phyloP scores from a whole-genome alignment of 2,888 invertebrate species.

The Lampropteryx suffumata region DNA sequence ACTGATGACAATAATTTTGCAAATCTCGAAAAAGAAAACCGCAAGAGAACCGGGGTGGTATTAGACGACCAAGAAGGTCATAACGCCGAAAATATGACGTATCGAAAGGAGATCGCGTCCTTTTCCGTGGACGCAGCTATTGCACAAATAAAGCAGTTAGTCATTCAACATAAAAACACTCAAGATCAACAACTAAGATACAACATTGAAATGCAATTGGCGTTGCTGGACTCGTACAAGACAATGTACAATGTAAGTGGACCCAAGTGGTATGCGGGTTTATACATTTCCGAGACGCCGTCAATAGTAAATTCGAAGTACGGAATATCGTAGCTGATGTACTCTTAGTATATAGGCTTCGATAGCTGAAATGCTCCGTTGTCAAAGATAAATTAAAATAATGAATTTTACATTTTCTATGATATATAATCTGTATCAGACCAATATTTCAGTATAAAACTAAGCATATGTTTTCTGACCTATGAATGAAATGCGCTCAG shows the following conservation, averaged over 20 bases:
- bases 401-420: too few relatives aligned
- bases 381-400: too few relatives aligned
- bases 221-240: slow-evolving; percentile 40
- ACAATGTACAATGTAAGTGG: slow-evolving; percentile 52
- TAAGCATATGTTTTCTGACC: too few relatives aligned
- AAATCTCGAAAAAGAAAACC: slow-evolving; percentile 37
- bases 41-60: slow-evolving; percentile 42
- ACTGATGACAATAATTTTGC: slow-evolving; percentile 23
- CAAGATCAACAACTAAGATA: slow-evolving; percentile 2
- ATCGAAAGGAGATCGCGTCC: slow-evolving; percentile 31
- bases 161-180: slow-evolving; percentile 27
- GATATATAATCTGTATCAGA: too few relatives aligned
- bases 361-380: too few relatives aligned
- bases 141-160: slow-evolving; percentile 33
- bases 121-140: slow-evolving; percentile 44
- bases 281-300: too few relatives aligned
- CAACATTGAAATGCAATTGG: slow-evolving; percentile 29
- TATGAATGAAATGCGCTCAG: too few relatives aligned
- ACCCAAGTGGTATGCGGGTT: not conserved
- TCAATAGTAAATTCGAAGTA: too few relatives aligned
- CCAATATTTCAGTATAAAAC: too few relatives aligned
- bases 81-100: slow-evolving; percentile 7
- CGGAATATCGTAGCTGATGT: too few relatives aligned
- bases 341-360: too few relatives aligned
- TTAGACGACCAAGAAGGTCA: slow-evolving; percentile 44